A percentile compares a stretch with the other conserved stretches of the same genome.
phyloP scores from a whole-genome alignment of 1,140 invertebrate genomes.

The Gonioctena quinquepunctata region DNA sequence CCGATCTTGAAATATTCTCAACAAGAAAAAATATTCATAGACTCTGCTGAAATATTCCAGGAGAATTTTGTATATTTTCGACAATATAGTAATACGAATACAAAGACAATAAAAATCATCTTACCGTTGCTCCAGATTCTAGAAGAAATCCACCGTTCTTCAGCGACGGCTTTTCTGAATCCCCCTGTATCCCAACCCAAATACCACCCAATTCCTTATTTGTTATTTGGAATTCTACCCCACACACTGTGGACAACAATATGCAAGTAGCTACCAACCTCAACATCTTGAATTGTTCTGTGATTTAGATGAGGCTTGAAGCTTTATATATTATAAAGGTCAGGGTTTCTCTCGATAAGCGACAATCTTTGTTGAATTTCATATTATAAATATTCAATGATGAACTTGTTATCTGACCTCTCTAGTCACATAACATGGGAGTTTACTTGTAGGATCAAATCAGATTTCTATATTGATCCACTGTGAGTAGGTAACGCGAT shows the following conservation, averaged over 20 bases:
- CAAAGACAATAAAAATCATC: too few relatives aligned
- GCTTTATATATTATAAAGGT: not conserved
- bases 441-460: too few relatives aligned
- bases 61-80: too few relatives aligned
- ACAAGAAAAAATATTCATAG: too few relatives aligned
- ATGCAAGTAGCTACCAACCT: not conserved
- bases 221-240: slow-evolving; percentile 26
- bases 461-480: too few relatives aligned
- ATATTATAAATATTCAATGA: too few relatives aligned
- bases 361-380: not conserved
- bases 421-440: too few relatives aligned
- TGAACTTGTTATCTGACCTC: too few relatives aligned
- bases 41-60: too few relatives aligned
- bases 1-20: too few relatives aligned
- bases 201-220: slow-evolving; percentile 29
- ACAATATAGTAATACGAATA: too few relatives aligned
- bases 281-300: not conserved
- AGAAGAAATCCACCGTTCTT: slow-evolving; percentile 29
- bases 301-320: not conserved
- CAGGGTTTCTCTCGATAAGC: not conserved
- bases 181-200: slow-evolving; percentile 36
- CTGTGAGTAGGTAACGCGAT: too few relatives aligned
- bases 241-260: not conserved
- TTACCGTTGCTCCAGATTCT: slow-evolving; percentile 26
- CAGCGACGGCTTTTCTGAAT: slow-evolving; percentile 25